Base-by-base conservation (phyloP, 2,797 vertebrate genomes). In the Macropodus opercularis region DNA sequence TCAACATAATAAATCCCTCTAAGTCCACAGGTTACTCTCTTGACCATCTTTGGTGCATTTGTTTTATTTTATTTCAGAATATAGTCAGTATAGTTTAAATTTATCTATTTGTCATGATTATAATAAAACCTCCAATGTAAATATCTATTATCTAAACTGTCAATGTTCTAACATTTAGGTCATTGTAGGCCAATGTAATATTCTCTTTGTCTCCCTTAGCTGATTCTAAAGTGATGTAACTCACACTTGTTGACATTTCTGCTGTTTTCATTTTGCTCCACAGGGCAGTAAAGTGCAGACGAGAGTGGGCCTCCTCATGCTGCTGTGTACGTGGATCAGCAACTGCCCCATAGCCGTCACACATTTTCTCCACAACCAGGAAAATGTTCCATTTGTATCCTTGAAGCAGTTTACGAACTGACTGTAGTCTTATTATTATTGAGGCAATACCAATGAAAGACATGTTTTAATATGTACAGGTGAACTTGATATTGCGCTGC, bases 231-330 rank as follows among this genome's bases (percentile, higher is more conserved):
- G 17, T 68, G 10, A 23, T 36, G 48, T 14, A 12, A n/a, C 6
- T 38, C 43, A 7, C 34, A 10, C 5, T 3, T 32, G 8, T 56
- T 75, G 43, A 80, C n/a, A 3, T 58, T 22, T 24, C 8, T 27
- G 34, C 13, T 46, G 10, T 69, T 29, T 69, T 15, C 69, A 34
- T 61, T 57, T 35, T 66, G 12, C 44, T 83, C 89, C 85, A 5
- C 91, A 99, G 98, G 98, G 98, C 87, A 99, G 96, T 90, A 98
- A 98, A 89, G 94, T 98, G 12, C 98, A 99, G 88, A 98, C 98
- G 35, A 93, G 97, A 67, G 96, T 99, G 56, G 97, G 98, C 63
- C 93, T 99, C 7, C 90, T 99, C 81, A 98, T 99, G 94, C 84
- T 99, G 83, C 94, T 99, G 62, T 99, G 97, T 72, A 99, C 98